A percentile compares a stretch with the other conserved stretches of the same genome.
Evolutionary conservation across 2,113 vertebrate species (phyloP).

Genomic region (Synchiropus splendidus): DNA sequence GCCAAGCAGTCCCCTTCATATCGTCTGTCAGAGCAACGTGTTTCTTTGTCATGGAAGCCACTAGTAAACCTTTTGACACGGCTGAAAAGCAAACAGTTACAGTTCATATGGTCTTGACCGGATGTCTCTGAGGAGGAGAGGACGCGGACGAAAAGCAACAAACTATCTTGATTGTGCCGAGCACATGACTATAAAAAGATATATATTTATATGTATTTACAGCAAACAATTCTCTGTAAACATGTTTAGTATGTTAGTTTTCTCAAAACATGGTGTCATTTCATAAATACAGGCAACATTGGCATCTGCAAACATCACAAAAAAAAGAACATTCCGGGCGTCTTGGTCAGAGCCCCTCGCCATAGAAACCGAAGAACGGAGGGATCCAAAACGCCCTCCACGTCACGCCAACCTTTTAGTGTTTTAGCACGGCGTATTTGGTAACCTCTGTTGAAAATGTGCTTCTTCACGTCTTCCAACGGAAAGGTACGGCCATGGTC

Average conservation of each 20-base stretch:
- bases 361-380: constrained; percentile 69
- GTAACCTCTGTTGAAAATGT: constrained; percentile 67
- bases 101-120: constrained; percentile 74
- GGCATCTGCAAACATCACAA: constrained; percentile 86
- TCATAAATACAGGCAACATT: constrained; percentile 90
- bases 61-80: constrained; percentile 83
- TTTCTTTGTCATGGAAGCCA: constrained; percentile 62
- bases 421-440: constrained; percentile 88
- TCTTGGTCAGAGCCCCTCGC: too few relatives aligned
- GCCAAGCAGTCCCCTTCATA: constrained; percentile 62
- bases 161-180: constrained; percentile 86
- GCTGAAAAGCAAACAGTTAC: constrained; percentile 78
- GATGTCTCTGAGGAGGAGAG: constrained; percentile 72
- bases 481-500: constrained; percentile 96
- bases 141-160: constrained; percentile 72
- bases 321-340: constrained; percentile 78
- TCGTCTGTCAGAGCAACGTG: constrained; percentile 13
- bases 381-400: constrained; percentile 68
- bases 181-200: constrained; percentile 88
- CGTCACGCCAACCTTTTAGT: constrained; percentile 59
- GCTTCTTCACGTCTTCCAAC: constrained; percentile 63
- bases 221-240: constrained; percentile 95
- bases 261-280: constrained; percentile 82
- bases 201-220: constrained; percentile 83
- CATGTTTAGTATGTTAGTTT: constrained; percentile 89